A percentile compares a stretch with the other conserved stretches of the same genome.
Evolutionary conservation across 2,797 vertebrate genomes (phyloP).

Genomic region (Numenius phaeopus): DNA sequence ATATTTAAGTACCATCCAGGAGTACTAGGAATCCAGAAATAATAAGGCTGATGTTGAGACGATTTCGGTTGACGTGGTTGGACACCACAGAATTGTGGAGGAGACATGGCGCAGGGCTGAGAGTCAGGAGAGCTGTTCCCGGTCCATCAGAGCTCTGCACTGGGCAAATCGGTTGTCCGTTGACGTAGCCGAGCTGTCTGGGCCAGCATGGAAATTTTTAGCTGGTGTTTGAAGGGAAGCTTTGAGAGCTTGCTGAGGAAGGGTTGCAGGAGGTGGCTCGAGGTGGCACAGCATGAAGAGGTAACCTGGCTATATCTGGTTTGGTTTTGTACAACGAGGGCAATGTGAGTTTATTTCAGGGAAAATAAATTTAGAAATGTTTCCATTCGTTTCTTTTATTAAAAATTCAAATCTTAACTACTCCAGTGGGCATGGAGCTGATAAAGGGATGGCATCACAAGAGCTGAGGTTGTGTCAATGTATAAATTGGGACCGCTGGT

Average conservation of each 20-base stretch:
- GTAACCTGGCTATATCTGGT: background rate
- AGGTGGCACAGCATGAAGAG: background rate
- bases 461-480: background rate
- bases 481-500: fast-evolving
- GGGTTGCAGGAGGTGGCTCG: background rate
- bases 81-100: background rate
- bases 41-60: fast-evolving
- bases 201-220: background rate
- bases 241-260: background rate
- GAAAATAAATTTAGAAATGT: background rate
- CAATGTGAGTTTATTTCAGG: background rate
- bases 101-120: fast-evolving
- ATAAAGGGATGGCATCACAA: fast-evolving
- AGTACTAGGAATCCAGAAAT: background rate
- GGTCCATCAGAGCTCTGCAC: fast-evolving
- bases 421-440: fast-evolving
- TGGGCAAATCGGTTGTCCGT: background rate
- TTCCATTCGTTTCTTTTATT: background rate
- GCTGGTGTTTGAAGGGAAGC: fast-evolving
- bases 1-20: too few species aligned
- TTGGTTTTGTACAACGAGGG: fast-evolving
- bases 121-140: background rate
- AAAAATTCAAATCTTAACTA: background rate
- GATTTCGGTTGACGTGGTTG: fast-evolving
- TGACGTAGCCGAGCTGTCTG: background rate